Base-by-base conservation (phyloP, 2,113 vertebrate species). In the Saccopteryx leptura region DNA sequence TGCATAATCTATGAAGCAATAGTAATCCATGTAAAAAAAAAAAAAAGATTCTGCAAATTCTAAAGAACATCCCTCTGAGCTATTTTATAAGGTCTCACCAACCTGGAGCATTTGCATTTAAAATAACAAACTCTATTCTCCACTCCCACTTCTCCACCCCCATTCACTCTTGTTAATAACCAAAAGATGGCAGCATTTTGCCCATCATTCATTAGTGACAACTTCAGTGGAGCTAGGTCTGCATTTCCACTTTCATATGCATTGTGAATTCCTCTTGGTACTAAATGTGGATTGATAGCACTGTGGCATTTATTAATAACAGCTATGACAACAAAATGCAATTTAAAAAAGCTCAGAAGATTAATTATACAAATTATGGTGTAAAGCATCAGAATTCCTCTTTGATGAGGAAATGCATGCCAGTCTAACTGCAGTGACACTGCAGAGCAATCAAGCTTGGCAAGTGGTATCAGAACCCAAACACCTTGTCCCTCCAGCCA, bases 161-260 rank as follows among this genome's bases (percentile, higher is more conserved):
- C 9, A 90, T 95, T 97, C 65, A 76, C 95, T 68, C 12, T 97
- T 95, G 94, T 75, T 72, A 93, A 63, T 94, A 98, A 95, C 97
- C 98, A 97, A 98, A 97, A 98, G 98, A 96, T 98, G 98, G 97
- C 98, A 98, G 96, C 97, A 93, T 98, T 97, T 97, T 97, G 97
- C 98, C 91, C 98, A 75, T 97, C 97, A 97, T 97, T 95, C 94
- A 93, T 87, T 88, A 72, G 81, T 89, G 88, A 78, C 4, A 3
- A 46, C 58, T 69, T 82, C 9, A n/a, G 15, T 9, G 21, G 68
- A 75, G 80, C 71, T 93, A 68, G 72, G 80, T 80, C 84, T 95
- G 87, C 84, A 61, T 91, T 88, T 31, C 58, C 21, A 54, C 69
- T 31, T 82, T 39, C 71, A n/a, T 78, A 71, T 84, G 94, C 48